Conservation (phyloP, 2,113 vertebrate genomes). For the Geothlypis trichas region DNA sequence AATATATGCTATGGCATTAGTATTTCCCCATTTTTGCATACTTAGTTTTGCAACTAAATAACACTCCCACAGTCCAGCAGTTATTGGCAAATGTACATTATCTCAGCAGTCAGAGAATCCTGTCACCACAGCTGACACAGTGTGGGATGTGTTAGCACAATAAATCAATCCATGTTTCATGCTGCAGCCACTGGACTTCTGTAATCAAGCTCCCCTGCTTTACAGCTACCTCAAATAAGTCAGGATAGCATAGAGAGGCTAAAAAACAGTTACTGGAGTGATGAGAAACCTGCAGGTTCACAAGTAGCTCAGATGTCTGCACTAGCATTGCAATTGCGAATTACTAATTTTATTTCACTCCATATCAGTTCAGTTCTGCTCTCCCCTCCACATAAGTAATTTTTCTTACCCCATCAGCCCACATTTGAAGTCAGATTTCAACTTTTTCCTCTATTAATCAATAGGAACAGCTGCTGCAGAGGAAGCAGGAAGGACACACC, state of each 20-base stretch:
- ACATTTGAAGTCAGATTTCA: background rate
- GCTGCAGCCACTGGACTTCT: background rate
- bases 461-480: background rate
- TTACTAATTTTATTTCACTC: background rate
- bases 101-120: background rate
- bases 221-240: background rate
- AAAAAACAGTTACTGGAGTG: background rate
- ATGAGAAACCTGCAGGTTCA: background rate
- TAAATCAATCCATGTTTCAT: background rate
- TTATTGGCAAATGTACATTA: background rate
- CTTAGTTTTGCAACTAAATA: background rate
- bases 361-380: background rate
- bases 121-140: background rate
- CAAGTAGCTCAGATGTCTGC: background rate
- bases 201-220: background rate
- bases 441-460: background rate
- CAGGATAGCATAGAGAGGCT: background rate
- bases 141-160: background rate
- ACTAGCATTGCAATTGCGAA: background rate
- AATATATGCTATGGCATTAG: background rate
- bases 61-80: background rate
- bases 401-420: background rate
- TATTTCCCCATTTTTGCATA: background rate
- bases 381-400: background rate
- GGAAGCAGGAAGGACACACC: background rate